phyloP scores from a whole-genome alignment of 2,797 vertebrate species.

The Bradypodion pumilum region DNA sequence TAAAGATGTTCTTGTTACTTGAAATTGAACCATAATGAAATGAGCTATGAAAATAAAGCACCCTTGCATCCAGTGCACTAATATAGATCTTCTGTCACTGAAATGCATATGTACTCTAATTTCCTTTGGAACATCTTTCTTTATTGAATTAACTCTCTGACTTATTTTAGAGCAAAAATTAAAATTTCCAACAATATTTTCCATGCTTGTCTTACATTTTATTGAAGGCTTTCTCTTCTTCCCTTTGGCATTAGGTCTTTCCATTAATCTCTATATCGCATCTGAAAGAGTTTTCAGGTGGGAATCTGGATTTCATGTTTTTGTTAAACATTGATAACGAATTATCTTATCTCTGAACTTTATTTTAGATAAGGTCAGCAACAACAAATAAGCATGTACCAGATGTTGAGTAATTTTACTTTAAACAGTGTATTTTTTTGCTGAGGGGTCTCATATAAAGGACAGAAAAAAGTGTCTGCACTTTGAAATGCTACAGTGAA shows the following conservation, averaged over 20 bases:
- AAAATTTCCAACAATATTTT: conserved; percentile 37
- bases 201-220: conserved; percentile 32
- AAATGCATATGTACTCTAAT: neutral
- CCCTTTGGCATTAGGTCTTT: conserved; percentile 36
- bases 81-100: conserved; percentile 17
- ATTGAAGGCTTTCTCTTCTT: conserved; percentile 25
- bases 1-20: neutral
- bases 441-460: conserved; percentile 31
- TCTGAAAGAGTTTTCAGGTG: conserved; percentile 51
- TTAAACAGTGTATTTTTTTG: neutral
- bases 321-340: conserved; percentile 52
- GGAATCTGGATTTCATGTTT: conserved; percentile 49
- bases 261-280: conserved; percentile 54
- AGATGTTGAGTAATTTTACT: neutral
- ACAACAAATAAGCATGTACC: neutral
- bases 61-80: neutral
- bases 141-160: conserved; percentile 12
- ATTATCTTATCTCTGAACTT: conserved; percentile 55
- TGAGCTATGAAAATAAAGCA: conserved; percentile 13
- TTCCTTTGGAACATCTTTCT: neutral
- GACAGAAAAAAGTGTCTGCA: conserved; percentile 46
- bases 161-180: conserved; percentile 38
- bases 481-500: too few relatives aligned
- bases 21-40: conserved; percentile 7
- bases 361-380: conserved; percentile 52